Base-by-base conservation (phyloP, 1,140 invertebrate species). In the Solenopsis invicta region DNA sequence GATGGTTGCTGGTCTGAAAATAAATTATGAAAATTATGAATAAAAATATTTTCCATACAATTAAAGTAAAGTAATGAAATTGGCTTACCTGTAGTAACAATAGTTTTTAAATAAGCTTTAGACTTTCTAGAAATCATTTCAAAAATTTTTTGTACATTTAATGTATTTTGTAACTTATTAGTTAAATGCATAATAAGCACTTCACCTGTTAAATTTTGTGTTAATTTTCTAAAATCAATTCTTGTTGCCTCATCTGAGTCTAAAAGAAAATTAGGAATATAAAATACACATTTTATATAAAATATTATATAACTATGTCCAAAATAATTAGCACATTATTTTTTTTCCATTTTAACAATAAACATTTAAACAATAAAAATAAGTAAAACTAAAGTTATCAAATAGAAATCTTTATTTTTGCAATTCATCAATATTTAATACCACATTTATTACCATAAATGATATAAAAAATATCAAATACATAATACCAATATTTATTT, bases 141-240 rank as follows among this genome's bases (percentile, higher is more conserved):
- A 5, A 89, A 88, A 61, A 95, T 93, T 62, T 74, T 77, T 62
- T 93, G 90, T 1, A 94, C 87, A 50, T 92, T 91, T 8, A 88
- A 80, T 48, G 88, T 45, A 62, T 88, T 90, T 54, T 92, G 91
- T 50, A 95, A 29, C 45, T 84, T 91, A 80, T 95, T 95, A 5
- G 94, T 95, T 4, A 95, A 88, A 86, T 95, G 94, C 64, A 95
- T 92, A 6, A 95, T 69, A 1, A 95, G 85, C 8, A 95, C 64
- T 76, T 95, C 93, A 1, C 92, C 93, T 12, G 12, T 89, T 18
- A 94, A 59, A 77, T 94, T 91, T 64, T 91, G 88, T 0, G 93
- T 91, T 4, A 95, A 86, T 5, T 84, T 78, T 45, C 85, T 80
- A 52, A 95, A 91, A 88, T 95, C 91, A 6, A 94, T 62, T 9